phyloP scores from a whole-genome alignment of 2,797 vertebrate species.

The Columba guinea region DNA sequence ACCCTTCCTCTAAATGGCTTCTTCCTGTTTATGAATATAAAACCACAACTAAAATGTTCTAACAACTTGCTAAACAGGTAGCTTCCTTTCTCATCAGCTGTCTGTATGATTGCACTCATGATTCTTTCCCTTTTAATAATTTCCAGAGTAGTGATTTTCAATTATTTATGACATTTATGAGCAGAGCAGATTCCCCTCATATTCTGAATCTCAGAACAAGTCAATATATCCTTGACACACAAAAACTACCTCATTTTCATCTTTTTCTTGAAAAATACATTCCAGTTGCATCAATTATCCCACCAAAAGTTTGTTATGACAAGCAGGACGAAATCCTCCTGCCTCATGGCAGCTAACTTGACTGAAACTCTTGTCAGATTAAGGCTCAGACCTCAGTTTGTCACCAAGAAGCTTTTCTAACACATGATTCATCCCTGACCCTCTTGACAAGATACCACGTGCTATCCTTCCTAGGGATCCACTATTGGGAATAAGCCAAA shows the following conservation, averaged over 20 bases:
- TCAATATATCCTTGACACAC: not conserved
- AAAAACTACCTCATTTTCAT: not conserved
- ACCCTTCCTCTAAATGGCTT: not conserved
- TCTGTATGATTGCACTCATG: not conserved
- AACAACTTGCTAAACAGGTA: not conserved
- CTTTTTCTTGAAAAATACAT: not conserved
- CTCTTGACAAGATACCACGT: accelerated
- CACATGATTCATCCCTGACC: not conserved
- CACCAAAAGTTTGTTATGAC: not conserved
- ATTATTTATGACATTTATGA: not conserved
- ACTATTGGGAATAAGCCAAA: not conserved
- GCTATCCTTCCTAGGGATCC: not conserved
- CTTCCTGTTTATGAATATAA: not conserved
- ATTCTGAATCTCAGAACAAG: not conserved
- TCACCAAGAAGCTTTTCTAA: not conserved
- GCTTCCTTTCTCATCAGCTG: not conserved
- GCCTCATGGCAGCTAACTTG: not conserved
- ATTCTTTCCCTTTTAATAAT: not conserved
- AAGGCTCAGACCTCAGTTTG: not conserved
- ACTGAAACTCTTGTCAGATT: not conserved
- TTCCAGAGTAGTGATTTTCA: not conserved
- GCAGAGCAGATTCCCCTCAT: accelerated
- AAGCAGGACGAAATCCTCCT: not conserved
- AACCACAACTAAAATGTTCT: not conserved
- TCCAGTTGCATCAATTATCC: not conserved